Evolutionary conservation across 2,113 vertebrate species (phyloP).

Genomic region (Colaptes auratus): DNA sequence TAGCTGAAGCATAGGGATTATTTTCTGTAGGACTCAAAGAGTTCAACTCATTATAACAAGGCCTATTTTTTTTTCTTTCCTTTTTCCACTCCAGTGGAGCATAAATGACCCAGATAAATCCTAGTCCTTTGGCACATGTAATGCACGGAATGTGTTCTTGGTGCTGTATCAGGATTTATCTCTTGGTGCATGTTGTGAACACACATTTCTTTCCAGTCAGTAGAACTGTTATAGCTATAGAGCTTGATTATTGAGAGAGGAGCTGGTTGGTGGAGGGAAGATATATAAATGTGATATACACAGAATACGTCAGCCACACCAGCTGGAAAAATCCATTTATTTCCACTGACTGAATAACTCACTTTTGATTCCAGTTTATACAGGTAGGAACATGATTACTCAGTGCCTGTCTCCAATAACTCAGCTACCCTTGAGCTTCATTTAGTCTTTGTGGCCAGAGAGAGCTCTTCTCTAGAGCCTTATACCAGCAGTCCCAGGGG

Average conservation of each 20-base stretch:
- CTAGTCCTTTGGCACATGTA: slow-evolving; percentile 62
- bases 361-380: slow-evolving; percentile 56
- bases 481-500: background rate
- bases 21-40: slow-evolving; percentile 1
- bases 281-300: slow-evolving; percentile 65
- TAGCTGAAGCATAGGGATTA: background rate
- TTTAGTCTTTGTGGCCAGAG: background rate
- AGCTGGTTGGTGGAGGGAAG: slow-evolving; percentile 45
- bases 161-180: slow-evolving; percentile 67
- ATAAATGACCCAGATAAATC: slow-evolving; percentile 70
- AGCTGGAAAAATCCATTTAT: slow-evolving; percentile 69
- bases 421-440: background rate
- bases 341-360: slow-evolving; percentile 62
- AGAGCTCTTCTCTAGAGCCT: background rate
- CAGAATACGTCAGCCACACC: slow-evolving; percentile 24
- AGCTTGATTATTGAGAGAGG: slow-evolving; percentile 59
- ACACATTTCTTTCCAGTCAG: slow-evolving; percentile 68
- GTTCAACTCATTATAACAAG: slow-evolving; percentile 46
- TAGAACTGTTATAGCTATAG: slow-evolving; percentile 59
- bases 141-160: slow-evolving; percentile 42
- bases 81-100: slow-evolving; percentile 64
- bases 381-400: slow-evolving; percentile 55
- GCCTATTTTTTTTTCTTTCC: background rate
- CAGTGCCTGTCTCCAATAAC: slow-evolving; percentile 3
- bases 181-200: slow-evolving; percentile 57